Evolutionary conservation across 1,140 invertebrate genomes (phyloP), one percentile per base, ranked within the genome.

Genomic region (Nymphalis io): DNA sequence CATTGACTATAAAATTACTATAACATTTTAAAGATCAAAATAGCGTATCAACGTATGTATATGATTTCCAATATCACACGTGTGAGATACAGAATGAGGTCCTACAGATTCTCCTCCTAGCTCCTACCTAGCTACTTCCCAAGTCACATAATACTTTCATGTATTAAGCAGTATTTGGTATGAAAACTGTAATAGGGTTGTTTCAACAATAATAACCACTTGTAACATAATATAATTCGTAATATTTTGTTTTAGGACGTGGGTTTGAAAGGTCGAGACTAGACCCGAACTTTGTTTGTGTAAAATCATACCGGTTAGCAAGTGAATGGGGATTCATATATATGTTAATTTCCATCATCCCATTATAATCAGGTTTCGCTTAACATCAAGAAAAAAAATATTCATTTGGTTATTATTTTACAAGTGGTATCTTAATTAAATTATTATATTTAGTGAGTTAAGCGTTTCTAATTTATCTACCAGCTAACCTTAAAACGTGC

Each of bases 241-340:
- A 33, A 51, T 63, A 63, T 53, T 60, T 23, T 42, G 38, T 57
- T 61, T 27, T 59, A 12, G 5, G 46, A 63, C 66, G 27, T 55
- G 66, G 66, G 58, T 68, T 23, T 23, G 59, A 68, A 68, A 68
- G 44, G 58, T 53, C 59, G 16, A 23, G 20, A 23, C 13, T 21
- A 23, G 11, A 53, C 65, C 33, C 44, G n/a, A 51, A 59, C 20
- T 48, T 60, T 51, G 46, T 61, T 60, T 68, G 48, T 68, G 66
- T 61, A 68, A 61, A 68, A 68, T 53, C 66, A 61, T 60, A 59
- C 46, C 59, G 15, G 58, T 38, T 48, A 39, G 53, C 60, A 18
- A 48, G 23, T 66, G 46, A 38, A 18, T 23, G 40, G 11, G 40
- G 12, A 20, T 51, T 51, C 46, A 51, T 20, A 51, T 20, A 20